phyloP scores from a whole-genome alignment of 2,888 invertebrate species.

The Cartodere bifasciata region DNA sequence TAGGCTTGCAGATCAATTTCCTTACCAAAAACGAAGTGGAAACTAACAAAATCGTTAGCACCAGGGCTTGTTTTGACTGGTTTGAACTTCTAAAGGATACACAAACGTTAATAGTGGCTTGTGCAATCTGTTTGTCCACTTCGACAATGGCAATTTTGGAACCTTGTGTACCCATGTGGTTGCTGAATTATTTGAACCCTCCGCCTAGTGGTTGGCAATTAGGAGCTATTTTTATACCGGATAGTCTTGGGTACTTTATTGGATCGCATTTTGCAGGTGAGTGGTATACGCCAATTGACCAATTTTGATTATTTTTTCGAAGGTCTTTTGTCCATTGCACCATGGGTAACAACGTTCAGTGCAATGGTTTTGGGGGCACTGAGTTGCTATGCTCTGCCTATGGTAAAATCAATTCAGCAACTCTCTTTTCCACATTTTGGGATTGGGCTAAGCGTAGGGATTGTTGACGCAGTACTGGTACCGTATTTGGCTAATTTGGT shows the following conservation, averaged over 20 bases:
- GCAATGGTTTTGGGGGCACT: slow-evolving; percentile 29
- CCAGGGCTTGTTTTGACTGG: too few species aligned
- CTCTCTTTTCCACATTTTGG: slow-evolving; percentile 66
- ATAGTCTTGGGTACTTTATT: slow-evolving; percentile 70
- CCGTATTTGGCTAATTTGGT: slow-evolving; percentile 65
- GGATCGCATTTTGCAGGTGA: slow-evolving; percentile 68
- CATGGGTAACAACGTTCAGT: slow-evolving; percentile 30
- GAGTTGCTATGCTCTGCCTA: slow-evolving; percentile 29
- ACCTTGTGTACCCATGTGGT: slow-evolving; percentile 72
- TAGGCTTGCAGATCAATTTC: too few species aligned
- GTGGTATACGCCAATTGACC: neutral
- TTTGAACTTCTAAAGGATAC: slow-evolving; percentile 46
- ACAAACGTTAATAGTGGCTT: slow-evolving; percentile 47
- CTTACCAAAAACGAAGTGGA: too few species aligned
- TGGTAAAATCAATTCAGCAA: slow-evolving; percentile 34
- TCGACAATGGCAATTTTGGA: slow-evolving; percentile 74
- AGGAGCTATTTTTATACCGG: slow-evolving; percentile 75
- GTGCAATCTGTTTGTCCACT: slow-evolving; percentile 66
- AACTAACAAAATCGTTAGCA: too few species aligned
- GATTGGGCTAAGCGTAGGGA: slow-evolving; percentile 63
- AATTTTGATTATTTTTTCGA: slow-evolving; percentile 1
- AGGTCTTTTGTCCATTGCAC: slow-evolving; percentile 28
- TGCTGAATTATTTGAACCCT: slow-evolving; percentile 52
- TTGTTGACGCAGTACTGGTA: slow-evolving; percentile 68
- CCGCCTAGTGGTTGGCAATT: slow-evolving; percentile 59